phyloP scores from a whole-genome alignment of 2,888 invertebrate genomes.

The Ophion ellenae region DNA sequence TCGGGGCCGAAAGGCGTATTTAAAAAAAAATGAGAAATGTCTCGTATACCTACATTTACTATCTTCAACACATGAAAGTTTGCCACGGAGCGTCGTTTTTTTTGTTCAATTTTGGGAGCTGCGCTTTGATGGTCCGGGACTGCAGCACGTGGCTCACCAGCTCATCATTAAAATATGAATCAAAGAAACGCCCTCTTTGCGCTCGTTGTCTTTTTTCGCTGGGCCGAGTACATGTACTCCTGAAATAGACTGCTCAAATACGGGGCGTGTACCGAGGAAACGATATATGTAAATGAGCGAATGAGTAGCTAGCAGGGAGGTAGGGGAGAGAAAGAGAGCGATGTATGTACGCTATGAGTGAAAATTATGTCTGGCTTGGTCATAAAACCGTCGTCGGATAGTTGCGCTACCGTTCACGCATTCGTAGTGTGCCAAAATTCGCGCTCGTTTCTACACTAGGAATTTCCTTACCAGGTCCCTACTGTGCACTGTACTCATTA shows the following conservation, averaged over 20 bases:
- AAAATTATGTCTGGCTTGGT: conserved; percentile 17
- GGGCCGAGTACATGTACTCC: conserved; percentile 40
- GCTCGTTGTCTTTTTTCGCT: conserved; percentile 4
- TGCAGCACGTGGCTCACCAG: background rate
- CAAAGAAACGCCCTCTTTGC: conserved; percentile 38
- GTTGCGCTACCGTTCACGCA: conserved; percentile 42
- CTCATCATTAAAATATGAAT: conserved; percentile 56
- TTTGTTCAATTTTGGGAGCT: background rate
- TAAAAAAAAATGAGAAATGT: no score
- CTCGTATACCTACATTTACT: background rate
- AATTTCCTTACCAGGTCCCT: conserved; percentile 21
- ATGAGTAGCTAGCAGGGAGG: background rate
- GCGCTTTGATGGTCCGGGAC: conserved; percentile 33
- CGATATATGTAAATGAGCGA: conserved; percentile 20
- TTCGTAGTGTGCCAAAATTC: conserved; percentile 42
- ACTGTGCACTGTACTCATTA: conserved; percentile 3
- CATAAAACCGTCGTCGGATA: conserved; percentile 57
- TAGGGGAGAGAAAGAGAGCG: conserved; percentile 18
- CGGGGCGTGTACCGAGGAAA: conserved; percentile 13
- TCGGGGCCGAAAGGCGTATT: no score
- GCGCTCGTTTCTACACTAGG: conserved; percentile 29
- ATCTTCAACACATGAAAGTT: background rate
- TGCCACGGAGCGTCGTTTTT: background rate
- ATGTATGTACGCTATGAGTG: conserved; percentile 8
- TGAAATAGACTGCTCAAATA: conserved; percentile 45